Evolutionary conservation across 2,888 invertebrate genomes (phyloP).

Genomic region (Cosmia trapezina): DNA sequence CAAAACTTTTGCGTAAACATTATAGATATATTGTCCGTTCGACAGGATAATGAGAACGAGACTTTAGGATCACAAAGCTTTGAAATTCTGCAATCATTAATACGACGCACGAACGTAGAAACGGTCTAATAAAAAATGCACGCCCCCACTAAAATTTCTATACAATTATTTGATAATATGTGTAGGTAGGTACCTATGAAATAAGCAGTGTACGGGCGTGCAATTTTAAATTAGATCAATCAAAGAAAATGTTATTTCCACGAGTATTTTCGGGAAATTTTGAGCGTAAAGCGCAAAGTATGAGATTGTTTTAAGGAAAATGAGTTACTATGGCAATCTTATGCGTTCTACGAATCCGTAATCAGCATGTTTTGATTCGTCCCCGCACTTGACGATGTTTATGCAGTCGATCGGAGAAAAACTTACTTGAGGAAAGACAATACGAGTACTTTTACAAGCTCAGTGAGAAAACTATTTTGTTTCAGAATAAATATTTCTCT

Average conservation of each 20-base stretch:
- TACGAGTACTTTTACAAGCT: constrained; percentile 5
- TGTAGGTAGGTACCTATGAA: too few species aligned
- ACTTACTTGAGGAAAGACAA: constrained; percentile 12
- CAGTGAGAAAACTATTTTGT: not conserved
- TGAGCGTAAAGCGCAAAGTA: not conserved
- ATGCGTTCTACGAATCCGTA: constrained; percentile 20
- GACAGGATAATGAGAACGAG: not conserved
- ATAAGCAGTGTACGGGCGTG: not conserved
- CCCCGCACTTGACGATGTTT: constrained; percentile 9
- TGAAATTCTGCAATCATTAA: not conserved
- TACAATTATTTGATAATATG: too few species aligned
- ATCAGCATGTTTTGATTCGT: constrained; percentile 14
- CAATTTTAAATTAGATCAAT: too few species aligned
- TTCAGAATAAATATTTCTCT: constrained; percentile 4
- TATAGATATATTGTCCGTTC: not conserved
- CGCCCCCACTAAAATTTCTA: too few species aligned
- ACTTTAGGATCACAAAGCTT: not conserved
- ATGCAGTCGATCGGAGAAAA: constrained; percentile 3
- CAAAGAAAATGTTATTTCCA: too few species aligned
- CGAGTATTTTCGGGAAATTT: too few species aligned
- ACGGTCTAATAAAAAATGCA: too few species aligned
- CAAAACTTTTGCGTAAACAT: constrained; percentile 1
- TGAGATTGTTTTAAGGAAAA: not conserved
- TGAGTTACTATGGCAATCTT: not conserved
- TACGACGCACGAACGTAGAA: not conserved